A percentile compares a stretch with the other conserved stretches of the same genome.
Conservation (phyloP, 2,888 invertebrate species). For the Temnothorax ravouxi region DNA sequence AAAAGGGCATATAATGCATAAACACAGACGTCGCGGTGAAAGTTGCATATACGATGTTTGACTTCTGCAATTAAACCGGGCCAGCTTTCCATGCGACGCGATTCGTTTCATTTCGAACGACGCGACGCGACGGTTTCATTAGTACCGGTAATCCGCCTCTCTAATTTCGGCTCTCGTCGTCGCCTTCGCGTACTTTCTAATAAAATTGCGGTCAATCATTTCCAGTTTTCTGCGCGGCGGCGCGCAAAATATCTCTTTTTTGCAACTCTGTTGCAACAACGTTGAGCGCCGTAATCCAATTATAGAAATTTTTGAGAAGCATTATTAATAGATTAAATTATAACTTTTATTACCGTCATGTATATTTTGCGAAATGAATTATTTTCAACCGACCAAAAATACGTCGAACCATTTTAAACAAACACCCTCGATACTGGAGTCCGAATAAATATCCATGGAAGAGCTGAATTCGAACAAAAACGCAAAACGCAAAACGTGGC, state of each 20-base stretch:
- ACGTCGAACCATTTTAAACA: neutral
- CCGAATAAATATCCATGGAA: neutral
- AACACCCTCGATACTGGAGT: neutral
- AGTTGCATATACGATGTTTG: conserved; percentile 58
- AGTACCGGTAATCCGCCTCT: conserved; percentile 44
- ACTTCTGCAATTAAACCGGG: conserved; percentile 58
- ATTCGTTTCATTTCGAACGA: conserved; percentile 45
- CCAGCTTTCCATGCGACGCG: conserved; percentile 53
- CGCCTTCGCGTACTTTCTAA: conserved; percentile 40
- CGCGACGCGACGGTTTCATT: conserved; percentile 49
- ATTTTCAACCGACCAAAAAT: neutral
- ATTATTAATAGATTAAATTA: conserved; percentile 9
- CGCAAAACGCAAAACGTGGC: neutral
- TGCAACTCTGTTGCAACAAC: neutral
- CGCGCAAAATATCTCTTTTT: neutral
- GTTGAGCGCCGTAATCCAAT: neutral
- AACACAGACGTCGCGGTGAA: conserved; percentile 50
- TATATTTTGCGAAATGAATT: neutral
- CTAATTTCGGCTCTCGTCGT: conserved; percentile 44
- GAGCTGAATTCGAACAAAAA: neutral
- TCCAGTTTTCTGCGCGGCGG: conserved; percentile 29
- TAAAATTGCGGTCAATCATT: conserved; percentile 52
- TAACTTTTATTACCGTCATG: neutral
- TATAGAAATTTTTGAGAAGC: neutral
- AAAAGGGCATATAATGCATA: conserved; percentile 64